Base-by-base conservation (phyloP, 92 coral and sea anemone species). In the Actinernus sp. region DNA sequence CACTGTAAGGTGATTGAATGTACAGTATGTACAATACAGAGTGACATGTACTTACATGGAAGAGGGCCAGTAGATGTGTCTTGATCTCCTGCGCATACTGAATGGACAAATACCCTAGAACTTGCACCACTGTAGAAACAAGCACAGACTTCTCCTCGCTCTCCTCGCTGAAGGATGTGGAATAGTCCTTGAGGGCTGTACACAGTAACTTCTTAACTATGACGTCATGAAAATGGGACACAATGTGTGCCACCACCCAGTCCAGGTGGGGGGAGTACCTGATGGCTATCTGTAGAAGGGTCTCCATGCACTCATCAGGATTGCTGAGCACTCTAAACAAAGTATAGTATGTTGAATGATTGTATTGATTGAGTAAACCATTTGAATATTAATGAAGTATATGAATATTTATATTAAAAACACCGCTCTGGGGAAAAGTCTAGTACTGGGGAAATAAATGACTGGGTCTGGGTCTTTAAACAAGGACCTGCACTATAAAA, bases 191-290 rank as follows among this genome's bases (percentile, higher is more conserved):
- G 23, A 91, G 76, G 13, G 98, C 98, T 16, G 97, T 84, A 33
- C 66, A 64, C 55, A 94, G 85, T 29, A 94, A 84, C 85, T 94
- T 92, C 57, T 87, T 72, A 26, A 94, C 87, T 48, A 94, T 91
- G 66, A 92, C 67, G 21, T 84, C 69, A 52, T 91, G 93, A 36
- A 94, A 94, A 71, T 80, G 91, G 20, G 98, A 92, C 84, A 97
- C 99, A 64, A 95, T 95, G 22, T 95, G 97, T 33, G 99, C 97
- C 2, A 95, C 96, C 29, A 87, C 84, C 99, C 99, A 95, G 41
- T 95, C 97, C 34, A 95, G 86, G 61, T 95, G 99, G 13, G 99
- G 99, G 6, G 97, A 95, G 60, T 86, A 88, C 49, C 89, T 76
- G 74, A 95, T 84, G 43, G 97, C 97, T 30, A 90, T 87, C 38